Base-by-base conservation (phyloP, 2,888 invertebrate species). In the Drosophila dives region DNA sequence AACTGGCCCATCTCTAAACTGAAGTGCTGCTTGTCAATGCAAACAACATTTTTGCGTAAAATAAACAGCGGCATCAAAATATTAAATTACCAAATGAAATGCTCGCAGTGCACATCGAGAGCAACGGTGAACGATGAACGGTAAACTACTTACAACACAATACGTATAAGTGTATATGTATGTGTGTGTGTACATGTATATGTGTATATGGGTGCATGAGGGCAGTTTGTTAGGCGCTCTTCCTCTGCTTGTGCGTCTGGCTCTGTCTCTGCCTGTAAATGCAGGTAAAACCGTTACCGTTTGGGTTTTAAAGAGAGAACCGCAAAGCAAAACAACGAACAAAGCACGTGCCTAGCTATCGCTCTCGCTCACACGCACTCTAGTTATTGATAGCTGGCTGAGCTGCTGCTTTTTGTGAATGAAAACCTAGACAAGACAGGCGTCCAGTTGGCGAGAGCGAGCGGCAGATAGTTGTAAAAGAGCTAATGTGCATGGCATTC, bases 61-160 rank as follows among this genome's bases (percentile, higher is more conserved):
- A 75, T 72, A 90, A 90, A 85, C 87, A 85, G 15, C 26, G 56
- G 40, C 56, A 63, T 71, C 51, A 91, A 91, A 90, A 87, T 91
- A 91, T 91, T 90, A 66, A 74, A 80, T 91, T 91, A 86, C 91
- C 70, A 66, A 59, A 74, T 53, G 62, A 78, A 73, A 38, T 61
- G 40, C 72, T 70, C 63, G 55, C 65, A 86, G 78, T 77, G 85
- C 81, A 45, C 45, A 75, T 53, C 53, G 53, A 62, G 62, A 29
- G 38, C 12, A 79, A 75, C 85, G 73, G 86, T 89, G 81, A 89
- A 81, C 77, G 29, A 42, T 20, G 26, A 81, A 76, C 86, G 74
- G 86, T 89, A 85, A 87, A 82, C 78, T 71, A 53, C 75, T 62
- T 60, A 61, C 62, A 69, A 64, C 42, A 48, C 11, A 55, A 54